phyloP scores from a whole-genome alignment of 2,888 invertebrate genomes.

The Drosophila kuntzei region DNA sequence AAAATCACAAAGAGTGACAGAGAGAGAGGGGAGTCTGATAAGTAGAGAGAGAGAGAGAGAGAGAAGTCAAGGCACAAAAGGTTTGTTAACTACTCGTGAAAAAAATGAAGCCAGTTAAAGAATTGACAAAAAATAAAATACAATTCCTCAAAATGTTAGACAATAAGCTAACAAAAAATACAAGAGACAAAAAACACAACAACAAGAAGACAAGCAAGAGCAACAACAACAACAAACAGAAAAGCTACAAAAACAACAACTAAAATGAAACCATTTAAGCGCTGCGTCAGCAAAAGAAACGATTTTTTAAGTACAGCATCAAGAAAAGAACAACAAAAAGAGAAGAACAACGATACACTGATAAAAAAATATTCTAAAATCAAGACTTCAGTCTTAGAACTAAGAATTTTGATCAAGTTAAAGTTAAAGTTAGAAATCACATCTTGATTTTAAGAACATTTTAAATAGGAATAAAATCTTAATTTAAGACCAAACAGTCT shows the following conservation, averaged over 20 bases:
- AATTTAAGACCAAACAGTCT: no score
- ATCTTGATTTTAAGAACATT: no score
- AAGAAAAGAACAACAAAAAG: slow-evolving; percentile 10
- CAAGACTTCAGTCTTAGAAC: no score
- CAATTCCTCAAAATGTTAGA: slow-evolving; percentile 34
- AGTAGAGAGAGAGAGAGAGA: neutral
- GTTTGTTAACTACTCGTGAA: slow-evolving; percentile 9
- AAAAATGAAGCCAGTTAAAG: slow-evolving; percentile 14
- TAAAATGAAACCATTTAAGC: slow-evolving; percentile 45
- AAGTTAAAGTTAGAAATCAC: no score
- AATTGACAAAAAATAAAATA: slow-evolving; percentile 7
- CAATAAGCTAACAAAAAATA: slow-evolving; percentile 25
- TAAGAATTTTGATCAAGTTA: no score
- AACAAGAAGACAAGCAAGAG: slow-evolving; percentile 11
- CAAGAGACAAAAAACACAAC: slow-evolving; percentile 11
- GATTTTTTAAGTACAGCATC: slow-evolving; percentile 64
- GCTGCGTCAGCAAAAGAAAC: slow-evolving; percentile 64
- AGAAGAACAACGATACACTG: neutral
- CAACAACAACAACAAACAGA: neutral
- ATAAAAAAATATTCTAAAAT: no score
- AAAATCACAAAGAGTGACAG: neutral
- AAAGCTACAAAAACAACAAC: slow-evolving; percentile 1
- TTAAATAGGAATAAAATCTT: no score
- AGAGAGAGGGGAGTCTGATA: neutral
- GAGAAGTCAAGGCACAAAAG: neutral